Evolutionary conservation across 2,797 vertebrate genomes (phyloP).

Genomic region (Melopsittacus undulatus): DNA sequence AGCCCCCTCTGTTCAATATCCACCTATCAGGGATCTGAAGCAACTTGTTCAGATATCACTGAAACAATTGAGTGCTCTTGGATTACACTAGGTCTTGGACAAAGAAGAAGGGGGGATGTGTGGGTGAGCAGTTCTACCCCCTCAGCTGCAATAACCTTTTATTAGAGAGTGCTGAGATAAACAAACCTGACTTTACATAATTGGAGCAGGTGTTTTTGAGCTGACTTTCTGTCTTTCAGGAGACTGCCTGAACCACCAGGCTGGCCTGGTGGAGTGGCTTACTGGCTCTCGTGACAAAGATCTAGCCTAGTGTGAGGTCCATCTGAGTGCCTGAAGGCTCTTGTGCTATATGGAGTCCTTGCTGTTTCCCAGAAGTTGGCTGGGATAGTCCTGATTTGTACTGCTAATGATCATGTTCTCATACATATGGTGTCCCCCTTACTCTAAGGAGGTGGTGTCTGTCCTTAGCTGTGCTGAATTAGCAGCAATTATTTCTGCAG

Average conservation of each 20-base stretch:
- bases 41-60: neutral
- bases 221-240: neutral
- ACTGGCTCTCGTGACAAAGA: neutral
- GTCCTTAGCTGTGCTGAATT: neutral
- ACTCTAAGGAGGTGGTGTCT: neutral
- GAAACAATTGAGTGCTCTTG: neutral
- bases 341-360: neutral
- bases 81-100: neutral
- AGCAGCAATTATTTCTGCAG: neutral
- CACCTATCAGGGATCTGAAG: neutral
- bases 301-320: neutral
- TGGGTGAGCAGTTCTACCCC: neutral
- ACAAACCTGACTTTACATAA: neutral
- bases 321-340: neutral
- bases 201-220: neutral
- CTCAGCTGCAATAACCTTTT: neutral
- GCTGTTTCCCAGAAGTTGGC: neutral
- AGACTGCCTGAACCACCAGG: neutral
- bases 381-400: neutral
- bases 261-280: neutral
- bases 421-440: rapidly evolving
- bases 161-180: neutral
- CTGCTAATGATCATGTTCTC: neutral
- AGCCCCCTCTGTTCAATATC: neutral
- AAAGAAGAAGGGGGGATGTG: neutral